Percentiles rank a stretch among this genome's conserved stretches.
Evolutionary conservation across 2,888 invertebrate species (phyloP).

Genomic region (Ariolimax columbianus): DNA sequence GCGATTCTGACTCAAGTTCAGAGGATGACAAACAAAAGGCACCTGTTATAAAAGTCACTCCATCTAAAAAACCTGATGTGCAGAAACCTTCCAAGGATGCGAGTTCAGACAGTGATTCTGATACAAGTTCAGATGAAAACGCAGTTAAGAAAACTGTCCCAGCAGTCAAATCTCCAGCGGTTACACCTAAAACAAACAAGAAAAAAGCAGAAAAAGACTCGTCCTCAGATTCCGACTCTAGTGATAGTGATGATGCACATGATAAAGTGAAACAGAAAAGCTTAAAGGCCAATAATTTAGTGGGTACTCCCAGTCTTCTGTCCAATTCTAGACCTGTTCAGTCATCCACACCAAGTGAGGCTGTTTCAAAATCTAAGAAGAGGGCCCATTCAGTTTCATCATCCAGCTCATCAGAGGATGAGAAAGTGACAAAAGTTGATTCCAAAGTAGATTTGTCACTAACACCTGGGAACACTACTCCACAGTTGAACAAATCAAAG

Average conservation of each 20-base stretch:
- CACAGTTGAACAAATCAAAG: slow-evolving; percentile 13
- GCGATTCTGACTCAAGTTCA: slow-evolving; percentile 57
- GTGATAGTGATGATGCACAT: slow-evolving; percentile 12
- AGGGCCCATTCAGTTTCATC: slow-evolving; percentile 32
- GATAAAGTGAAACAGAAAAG: not conserved
- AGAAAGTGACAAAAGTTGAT: not conserved
- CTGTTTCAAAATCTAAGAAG: slow-evolving; percentile 34
- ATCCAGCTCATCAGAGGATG: slow-evolving; percentile 7
- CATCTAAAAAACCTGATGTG: slow-evolving; percentile 20
- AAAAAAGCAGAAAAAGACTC: slow-evolving; percentile 28
- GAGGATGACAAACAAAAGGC: slow-evolving; percentile 50
- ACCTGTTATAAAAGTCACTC: not conserved
- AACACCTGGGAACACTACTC: not conserved
- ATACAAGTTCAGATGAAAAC: slow-evolving; percentile 47
- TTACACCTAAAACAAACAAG: slow-evolving; percentile 21
- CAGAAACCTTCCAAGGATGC: slow-evolving; percentile 30
- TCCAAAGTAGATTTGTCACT: not conserved
- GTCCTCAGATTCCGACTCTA: not conserved
- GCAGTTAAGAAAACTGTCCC: slow-evolving; percentile 41
- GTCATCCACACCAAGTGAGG: slow-evolving; percentile 49
- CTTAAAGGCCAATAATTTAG: not conserved
- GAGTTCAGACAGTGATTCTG: slow-evolving; percentile 50
- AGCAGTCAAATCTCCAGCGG: not conserved
- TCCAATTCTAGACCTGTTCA: slow-evolving; percentile 50
- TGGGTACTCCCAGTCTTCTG: slow-evolving; percentile 39